phyloP scores from a whole-genome alignment of 2,113 vertebrate species.

The Leuciscus idus region DNA sequence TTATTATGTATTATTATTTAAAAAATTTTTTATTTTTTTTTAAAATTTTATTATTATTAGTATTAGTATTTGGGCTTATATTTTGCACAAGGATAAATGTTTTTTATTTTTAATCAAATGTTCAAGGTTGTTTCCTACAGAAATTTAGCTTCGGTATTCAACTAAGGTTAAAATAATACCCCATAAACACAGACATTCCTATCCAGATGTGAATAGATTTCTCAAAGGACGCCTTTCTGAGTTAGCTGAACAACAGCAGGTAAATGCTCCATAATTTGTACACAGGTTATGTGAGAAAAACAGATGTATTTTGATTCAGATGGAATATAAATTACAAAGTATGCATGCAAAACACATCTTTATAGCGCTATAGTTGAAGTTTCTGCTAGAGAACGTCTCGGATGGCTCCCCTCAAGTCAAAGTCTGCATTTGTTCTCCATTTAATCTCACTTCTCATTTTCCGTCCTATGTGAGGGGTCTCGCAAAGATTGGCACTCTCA shows the following conservation, averaged over 20 bases:
- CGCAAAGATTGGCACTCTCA: constrained; percentile 14
- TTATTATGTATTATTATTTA: no score
- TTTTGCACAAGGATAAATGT: no score
- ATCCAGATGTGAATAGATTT: not conserved
- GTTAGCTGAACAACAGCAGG: not conserved
- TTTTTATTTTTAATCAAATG: no score
- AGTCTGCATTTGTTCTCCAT: not conserved
- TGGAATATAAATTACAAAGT: not conserved
- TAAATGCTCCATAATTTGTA: not conserved
- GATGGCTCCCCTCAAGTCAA: not conserved
- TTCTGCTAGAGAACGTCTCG: not conserved
- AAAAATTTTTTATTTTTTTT: no score
- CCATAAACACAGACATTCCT: not conserved
- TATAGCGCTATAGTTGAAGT: not conserved
- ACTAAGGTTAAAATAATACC: not conserved
- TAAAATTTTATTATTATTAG: no score
- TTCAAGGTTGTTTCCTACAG: no score
- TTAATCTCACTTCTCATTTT: constrained; percentile 16
- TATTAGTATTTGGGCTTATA: no score
- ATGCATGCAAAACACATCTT: not conserved
- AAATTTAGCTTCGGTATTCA: not conserved
- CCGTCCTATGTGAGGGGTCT: not conserved
- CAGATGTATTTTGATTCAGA: not conserved
- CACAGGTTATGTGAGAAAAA: not conserved
- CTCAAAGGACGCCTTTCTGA: not conserved